A percentile compares a stretch with the other conserved stretches of the same genome.
Evolutionary conservation across 2,888 invertebrate genomes (phyloP).

Genomic region (Microctonus hyperodae): DNA sequence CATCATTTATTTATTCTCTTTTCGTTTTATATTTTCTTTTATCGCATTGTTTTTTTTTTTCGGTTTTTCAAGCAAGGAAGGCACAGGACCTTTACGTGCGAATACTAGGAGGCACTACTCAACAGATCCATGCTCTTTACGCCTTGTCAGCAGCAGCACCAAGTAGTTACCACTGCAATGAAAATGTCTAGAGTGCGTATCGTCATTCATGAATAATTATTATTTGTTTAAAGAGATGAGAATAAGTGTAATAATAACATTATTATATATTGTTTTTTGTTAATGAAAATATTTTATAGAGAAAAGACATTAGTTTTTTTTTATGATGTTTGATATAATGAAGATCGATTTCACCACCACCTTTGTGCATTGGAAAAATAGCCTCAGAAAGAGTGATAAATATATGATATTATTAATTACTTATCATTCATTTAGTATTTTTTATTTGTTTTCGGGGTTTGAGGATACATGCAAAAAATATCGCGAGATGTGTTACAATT

Average conservation of each 20-base stretch:
- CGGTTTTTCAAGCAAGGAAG: constrained; percentile 53
- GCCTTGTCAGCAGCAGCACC: constrained; percentile 61
- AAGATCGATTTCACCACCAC: background rate
- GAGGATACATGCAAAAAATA: background rate
- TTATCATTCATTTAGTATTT: too few relatives aligned
- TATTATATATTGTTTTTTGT: background rate
- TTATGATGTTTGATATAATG: background rate
- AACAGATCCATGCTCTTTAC: constrained; percentile 56
- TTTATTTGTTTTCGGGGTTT: background rate
- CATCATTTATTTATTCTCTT: too few relatives aligned
- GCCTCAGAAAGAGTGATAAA: background rate
- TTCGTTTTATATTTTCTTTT: constrained; percentile 18
- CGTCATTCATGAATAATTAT: constrained; percentile 29
- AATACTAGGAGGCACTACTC: constrained; percentile 56
- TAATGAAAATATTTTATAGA: background rate
- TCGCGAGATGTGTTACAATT: background rate
- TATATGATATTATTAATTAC: background rate
- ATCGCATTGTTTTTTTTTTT: constrained; percentile 27
- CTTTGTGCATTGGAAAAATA: background rate
- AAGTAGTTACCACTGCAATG: constrained; percentile 61
- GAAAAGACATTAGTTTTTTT: background rate
- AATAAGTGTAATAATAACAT: background rate
- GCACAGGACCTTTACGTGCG: constrained; percentile 55
- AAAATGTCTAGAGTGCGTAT: constrained; percentile 48
- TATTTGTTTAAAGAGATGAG: constrained; percentile 18